A percentile compares a stretch with the other conserved stretches of the same genome.
These are phyloP conservation scores for Vidua macroura DNA, from an alignment of 2,113 vertebrate genomes.

Conservation along the genomic window DNA sequence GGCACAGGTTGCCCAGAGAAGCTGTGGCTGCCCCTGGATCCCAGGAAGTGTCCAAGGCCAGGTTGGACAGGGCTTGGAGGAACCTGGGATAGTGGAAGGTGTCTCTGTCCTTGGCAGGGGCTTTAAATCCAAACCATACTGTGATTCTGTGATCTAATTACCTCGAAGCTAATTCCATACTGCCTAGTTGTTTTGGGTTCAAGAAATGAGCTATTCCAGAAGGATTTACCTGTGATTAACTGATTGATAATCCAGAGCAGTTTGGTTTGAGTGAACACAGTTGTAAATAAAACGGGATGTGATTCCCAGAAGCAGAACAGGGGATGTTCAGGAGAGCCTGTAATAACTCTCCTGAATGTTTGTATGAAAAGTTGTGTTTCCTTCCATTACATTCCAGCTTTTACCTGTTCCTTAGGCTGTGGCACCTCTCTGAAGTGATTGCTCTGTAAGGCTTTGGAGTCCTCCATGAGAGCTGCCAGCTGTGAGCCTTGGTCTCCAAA, in stretches of 20 bases:
- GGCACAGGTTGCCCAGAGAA: neutral
- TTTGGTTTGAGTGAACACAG: neutral
- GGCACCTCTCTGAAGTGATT: neutral
- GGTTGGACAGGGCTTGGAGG: accelerated
- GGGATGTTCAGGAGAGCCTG: neutral
- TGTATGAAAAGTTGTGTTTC: neutral
- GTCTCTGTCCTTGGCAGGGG: neutral
- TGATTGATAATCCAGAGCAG: neutral
- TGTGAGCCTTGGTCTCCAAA: neutral
- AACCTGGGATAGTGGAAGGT: accelerated
- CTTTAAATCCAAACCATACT: neutral
- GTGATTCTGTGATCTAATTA: neutral
- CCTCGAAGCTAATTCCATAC: neutral
- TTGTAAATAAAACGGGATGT: neutral
- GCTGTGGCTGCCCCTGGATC: neutral
- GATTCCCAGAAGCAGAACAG: neutral
- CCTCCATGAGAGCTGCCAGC: accelerated
- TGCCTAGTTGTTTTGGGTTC: neutral
- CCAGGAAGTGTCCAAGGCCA: neutral
- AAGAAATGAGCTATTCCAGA: neutral
- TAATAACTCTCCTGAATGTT: neutral
- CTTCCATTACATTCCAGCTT: neutral
- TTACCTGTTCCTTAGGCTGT: neutral
- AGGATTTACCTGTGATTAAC: neutral
- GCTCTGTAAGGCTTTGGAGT: neutral